phyloP scores from a whole-genome alignment of 2,888 invertebrate species.

The Acholoe squamosa region DNA sequence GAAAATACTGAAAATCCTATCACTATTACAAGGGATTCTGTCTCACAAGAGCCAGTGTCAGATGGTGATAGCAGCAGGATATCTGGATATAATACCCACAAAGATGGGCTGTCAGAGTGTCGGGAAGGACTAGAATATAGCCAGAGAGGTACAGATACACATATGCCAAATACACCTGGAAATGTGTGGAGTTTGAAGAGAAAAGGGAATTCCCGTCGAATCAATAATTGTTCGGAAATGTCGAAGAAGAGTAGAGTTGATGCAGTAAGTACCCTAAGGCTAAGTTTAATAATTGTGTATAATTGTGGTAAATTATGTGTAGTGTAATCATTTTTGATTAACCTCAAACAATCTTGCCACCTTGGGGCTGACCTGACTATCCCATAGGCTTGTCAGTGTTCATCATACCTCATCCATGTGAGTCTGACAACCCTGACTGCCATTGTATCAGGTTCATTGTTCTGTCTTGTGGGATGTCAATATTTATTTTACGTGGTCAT shows the following conservation, averaged over 20 bases:
- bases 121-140: not conserved
- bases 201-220: not conserved
- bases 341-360: too few relatives aligned
- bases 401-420: too few relatives aligned
- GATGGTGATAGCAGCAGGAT: not conserved
- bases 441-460: too few relatives aligned
- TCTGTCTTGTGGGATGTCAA: too few relatives aligned
- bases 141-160: not conserved
- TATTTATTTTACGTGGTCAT: too few relatives aligned
- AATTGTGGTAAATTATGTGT: too few relatives aligned
- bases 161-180: not conserved
- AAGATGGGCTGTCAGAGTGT: not conserved
- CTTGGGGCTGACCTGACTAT: too few relatives aligned
- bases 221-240: not conserved
- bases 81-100: not conserved
- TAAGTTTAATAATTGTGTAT: too few relatives aligned
- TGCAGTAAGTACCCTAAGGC: not conserved
- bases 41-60: constrained; percentile 10
- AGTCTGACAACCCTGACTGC: too few relatives aligned
- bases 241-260: not conserved
- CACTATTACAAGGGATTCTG: not conserved
- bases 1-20: not conserved
- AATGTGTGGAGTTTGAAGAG: not conserved
- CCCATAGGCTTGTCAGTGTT: too few relatives aligned
- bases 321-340: too few relatives aligned